phyloP scores from a whole-genome alignment of 2,888 invertebrate genomes.

The Amblyteles armatorius region DNA sequence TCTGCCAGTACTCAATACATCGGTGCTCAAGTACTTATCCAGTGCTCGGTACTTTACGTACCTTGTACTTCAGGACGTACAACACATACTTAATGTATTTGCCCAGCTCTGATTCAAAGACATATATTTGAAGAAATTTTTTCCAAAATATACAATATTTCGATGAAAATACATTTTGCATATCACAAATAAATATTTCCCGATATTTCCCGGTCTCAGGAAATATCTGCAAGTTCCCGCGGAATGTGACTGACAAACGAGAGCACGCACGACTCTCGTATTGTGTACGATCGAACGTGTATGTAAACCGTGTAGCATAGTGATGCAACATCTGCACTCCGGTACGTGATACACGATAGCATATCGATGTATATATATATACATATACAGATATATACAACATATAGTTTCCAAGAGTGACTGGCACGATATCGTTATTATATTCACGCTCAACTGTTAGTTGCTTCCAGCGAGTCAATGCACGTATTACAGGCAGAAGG shows the following conservation, averaged over 20 bases:
- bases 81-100: too few relatives aligned
- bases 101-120: neutral
- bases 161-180: neutral
- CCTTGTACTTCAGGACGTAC: too few relatives aligned
- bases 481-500: neutral
- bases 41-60: too few relatives aligned
- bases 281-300: neutral
- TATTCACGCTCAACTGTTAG: neutral
- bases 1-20: too few relatives aligned
- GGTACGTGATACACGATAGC: neutral
- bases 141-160: neutral
- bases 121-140: neutral
- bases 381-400: neutral
- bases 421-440: conserved; percentile 5
- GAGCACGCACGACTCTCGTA: neutral
- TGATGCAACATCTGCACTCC: neutral
- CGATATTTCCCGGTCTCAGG: neutral
- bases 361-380: neutral
- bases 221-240: neutral
- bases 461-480: neutral
- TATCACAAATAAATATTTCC: neutral
- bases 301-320: neutral
- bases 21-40: too few relatives aligned
- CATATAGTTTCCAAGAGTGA: neutral
- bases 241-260: neutral